Evolutionary conservation across 2,797 vertebrate genomes (phyloP), one percentile per base, ranked within the genome.

Genomic region (Acropternis orthonyx): DNA sequence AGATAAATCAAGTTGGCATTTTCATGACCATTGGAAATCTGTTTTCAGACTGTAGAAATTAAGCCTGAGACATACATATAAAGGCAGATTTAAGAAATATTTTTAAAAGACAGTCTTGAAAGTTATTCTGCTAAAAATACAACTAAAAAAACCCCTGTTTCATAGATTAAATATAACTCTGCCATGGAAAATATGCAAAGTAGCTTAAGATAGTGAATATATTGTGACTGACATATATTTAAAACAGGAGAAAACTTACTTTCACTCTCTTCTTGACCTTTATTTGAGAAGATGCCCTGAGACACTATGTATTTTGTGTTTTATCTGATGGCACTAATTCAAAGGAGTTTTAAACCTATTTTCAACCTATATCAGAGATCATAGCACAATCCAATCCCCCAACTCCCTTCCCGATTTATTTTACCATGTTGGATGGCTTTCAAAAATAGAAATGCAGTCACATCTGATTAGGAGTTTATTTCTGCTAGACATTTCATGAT

Each of bases 261-360:
- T 87, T 89, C 41, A 71, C 36, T 88, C 39, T 85, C 32, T 88
- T 93, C 59, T 87, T 85, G 61, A 89, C 72, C 78, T 92, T 75
- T 74, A 56, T 71, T 76, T 84, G 52, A 89, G 69, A 87, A 68
- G 48, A 82, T 85, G 67, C n/a, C 58, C 52, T 69, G 43, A 89
- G 72, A 69, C 7, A 32, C n/a, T 81, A 72, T 11, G 24, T 58
- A 79, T 81, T 76, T 85, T 74, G 28, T 80, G 61, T 85, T 69
- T 43, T 34, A 76, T 72, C 62, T 91, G 51, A 67, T 24, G 26
- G 56, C 58, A 71, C 44, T 63, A 89, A 89, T 90, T 89, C 56
- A 86, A 71, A 83, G 56, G 23, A n/a, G n/a, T 83, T 76, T 85
- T 73, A 55, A 82, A 85, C 51, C 51, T 59, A 48, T 43, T 67